These are phyloP conservation scores for Nesogale talazaci DNA, from an alignment of 2,113 vertebrate species.

Conservation along the genomic window DNA sequence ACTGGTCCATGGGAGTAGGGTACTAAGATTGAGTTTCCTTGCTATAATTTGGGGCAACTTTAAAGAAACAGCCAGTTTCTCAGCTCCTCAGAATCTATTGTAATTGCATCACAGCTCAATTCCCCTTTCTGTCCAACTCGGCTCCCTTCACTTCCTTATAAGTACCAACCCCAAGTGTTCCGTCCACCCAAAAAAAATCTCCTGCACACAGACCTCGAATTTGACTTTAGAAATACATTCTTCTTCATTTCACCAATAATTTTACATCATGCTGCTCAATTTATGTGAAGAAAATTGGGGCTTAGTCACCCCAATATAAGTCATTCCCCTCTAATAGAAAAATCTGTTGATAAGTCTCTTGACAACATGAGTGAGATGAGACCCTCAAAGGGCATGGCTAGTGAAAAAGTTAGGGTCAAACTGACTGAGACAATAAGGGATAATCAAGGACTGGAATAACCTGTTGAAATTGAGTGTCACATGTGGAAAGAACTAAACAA, in stretches of 20 bases:
- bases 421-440: not conserved
- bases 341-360: not conserved
- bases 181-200: not conserved
- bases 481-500: conserved; percentile 33
- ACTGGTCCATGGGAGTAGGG: not conserved
- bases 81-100: not conserved
- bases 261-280: conserved; percentile 36
- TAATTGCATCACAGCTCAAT: not conserved
- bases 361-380: not conserved
- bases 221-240: not conserved
- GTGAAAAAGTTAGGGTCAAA: conserved; percentile 50
- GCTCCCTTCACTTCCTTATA: not conserved
- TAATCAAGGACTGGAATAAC: conserved; percentile 1
- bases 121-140: not conserved
- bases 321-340: not conserved
- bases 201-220: conserved; percentile 42
- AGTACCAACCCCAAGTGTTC: not conserved
- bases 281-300: not conserved
- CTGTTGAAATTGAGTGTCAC: not conserved
- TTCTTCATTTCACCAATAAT: conserved; percentile 38
- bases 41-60: not conserved
- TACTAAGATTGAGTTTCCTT: not conserved
- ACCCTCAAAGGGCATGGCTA: not conserved
- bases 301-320: not conserved
- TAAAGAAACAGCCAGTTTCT: conserved; percentile 33